Percentiles rank a stretch among this genome's conserved stretches.
Evolutionary conservation across 2,888 invertebrate species (phyloP).

Genomic region (Cheilosia soror): DNA sequence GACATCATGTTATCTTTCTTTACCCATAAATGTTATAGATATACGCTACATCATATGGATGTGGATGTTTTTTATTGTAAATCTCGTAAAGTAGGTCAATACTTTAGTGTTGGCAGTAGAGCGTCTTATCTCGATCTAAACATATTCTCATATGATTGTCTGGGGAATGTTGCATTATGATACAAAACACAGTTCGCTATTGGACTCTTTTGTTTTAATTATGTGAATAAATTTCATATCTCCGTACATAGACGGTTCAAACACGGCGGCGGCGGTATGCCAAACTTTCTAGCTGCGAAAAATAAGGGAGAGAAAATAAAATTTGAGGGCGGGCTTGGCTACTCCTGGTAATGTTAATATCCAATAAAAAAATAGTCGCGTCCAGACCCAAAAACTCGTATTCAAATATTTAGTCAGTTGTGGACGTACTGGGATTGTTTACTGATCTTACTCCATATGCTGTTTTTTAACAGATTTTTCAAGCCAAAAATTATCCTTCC

Average conservation of each 20-base stretch:
- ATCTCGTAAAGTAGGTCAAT: slow-evolving; percentile 8
- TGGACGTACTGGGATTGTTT: too few species aligned
- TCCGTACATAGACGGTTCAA: neutral
- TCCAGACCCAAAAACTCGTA: too few species aligned
- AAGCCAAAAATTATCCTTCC: too few species aligned
- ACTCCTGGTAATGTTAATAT: too few species aligned
- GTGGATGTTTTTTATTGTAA: neutral
- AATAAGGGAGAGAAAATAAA: too few species aligned
- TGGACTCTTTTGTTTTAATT: neutral
- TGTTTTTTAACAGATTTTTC: too few species aligned
- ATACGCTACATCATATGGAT: slow-evolving; percentile 1
- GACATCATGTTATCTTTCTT: neutral
- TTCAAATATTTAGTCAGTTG: too few species aligned
- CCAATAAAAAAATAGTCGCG: too few species aligned
- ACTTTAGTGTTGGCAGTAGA: neutral
- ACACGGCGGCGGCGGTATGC: too few species aligned
- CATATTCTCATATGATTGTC: neutral
- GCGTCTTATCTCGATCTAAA: slow-evolving; percentile 13
- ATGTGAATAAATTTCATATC: neutral
- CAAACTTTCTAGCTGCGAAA: too few species aligned
- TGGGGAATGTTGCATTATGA: neutral
- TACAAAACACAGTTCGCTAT: neutral
- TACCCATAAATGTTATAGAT: neutral
- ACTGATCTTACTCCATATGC: too few species aligned
- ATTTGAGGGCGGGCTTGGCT: too few species aligned